phyloP scores from a whole-genome alignment of 2,888 invertebrate species.

The Pseudococcus jackbeardsleyi region DNA sequence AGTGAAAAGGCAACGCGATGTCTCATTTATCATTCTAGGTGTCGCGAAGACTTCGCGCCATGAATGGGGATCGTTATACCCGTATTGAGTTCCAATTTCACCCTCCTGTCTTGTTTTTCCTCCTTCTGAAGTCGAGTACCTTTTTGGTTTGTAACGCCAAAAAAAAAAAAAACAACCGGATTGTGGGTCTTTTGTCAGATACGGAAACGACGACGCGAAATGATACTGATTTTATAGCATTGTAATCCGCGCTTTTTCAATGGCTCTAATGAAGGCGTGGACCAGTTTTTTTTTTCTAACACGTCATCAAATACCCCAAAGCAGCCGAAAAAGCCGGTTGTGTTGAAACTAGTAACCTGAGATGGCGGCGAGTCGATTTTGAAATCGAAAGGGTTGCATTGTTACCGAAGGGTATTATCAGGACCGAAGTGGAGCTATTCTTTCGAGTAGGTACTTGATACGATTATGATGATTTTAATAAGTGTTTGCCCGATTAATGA shows the following conservation, averaged over 20 bases:
- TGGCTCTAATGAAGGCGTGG: conserved; percentile 30
- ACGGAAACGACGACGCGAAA: conserved; percentile 15
- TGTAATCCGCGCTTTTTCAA: conserved; percentile 26
- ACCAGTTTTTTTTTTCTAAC: conserved; percentile 6
- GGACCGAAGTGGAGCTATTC: neutral
- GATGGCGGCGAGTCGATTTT: neutral
- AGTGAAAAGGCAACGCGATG: neutral
- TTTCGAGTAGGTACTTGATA: conserved; percentile 2
- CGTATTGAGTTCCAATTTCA: neutral
- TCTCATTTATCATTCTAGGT: neutral
- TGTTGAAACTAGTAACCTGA: neutral
- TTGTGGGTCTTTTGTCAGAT: conserved; percentile 2
- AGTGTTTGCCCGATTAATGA: neutral
- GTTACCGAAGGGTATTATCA: neutral
- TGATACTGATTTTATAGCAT: conserved; percentile 29
- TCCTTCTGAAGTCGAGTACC: neutral
- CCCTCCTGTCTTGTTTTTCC: neutral
- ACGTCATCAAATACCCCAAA: conserved; percentile 6
- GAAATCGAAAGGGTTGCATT: neutral
- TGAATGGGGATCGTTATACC: conserved; percentile 15
- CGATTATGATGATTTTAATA: conserved; percentile 14
- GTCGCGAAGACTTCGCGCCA: conserved; percentile 2
- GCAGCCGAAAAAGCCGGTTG: neutral
- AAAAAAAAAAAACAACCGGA: neutral
- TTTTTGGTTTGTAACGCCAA: neutral